A percentile compares a stretch with the other conserved stretches of the same genome.
phyloP scores from a whole-genome alignment of 2,113 vertebrate genomes.

The Pelvicachromis taeniatus region DNA sequence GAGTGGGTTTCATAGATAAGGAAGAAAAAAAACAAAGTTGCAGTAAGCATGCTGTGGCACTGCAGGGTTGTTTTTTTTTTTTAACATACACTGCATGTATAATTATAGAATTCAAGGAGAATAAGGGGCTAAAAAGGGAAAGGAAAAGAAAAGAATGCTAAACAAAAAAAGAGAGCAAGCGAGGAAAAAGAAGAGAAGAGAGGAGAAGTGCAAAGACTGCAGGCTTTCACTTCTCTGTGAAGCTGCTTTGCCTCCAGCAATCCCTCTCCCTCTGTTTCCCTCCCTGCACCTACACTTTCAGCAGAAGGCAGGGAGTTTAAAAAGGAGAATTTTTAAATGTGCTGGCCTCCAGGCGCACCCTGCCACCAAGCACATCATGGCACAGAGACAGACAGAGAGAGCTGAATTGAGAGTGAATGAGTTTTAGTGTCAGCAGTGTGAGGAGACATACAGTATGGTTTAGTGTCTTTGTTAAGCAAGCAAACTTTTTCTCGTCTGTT shows the following conservation, averaged over 20 bases:
- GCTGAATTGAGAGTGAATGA: conserved; percentile 4
- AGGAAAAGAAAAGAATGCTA: background rate
- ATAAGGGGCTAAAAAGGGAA: background rate
- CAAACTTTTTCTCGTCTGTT: background rate
- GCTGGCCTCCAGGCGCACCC: conserved; percentile 38
- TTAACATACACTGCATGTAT: background rate
- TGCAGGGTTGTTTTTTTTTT: background rate
- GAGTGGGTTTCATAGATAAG: background rate
- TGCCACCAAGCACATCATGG: conserved; percentile 24
- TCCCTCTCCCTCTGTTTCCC: conserved; percentile 6
- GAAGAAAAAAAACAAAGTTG: background rate
- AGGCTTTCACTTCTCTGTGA: conserved; percentile 41
- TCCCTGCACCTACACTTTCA: conserved; percentile 20
- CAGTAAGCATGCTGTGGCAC: background rate
- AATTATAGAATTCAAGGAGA: background rate
- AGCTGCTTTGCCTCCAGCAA: conserved; percentile 37
- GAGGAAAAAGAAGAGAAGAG: conserved; percentile 1
- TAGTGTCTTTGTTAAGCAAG: background rate
- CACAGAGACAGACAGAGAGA: background rate
- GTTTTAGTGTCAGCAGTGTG: background rate
- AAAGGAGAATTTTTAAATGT: conserved; percentile 32
- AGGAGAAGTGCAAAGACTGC: conserved; percentile 28
- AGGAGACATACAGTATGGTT: background rate
- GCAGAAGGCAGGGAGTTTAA: conserved; percentile 37
- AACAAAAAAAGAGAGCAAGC: background rate